phyloP scores from a whole-genome alignment of 2,797 vertebrate species.

The Myotis planiceps region DNA sequence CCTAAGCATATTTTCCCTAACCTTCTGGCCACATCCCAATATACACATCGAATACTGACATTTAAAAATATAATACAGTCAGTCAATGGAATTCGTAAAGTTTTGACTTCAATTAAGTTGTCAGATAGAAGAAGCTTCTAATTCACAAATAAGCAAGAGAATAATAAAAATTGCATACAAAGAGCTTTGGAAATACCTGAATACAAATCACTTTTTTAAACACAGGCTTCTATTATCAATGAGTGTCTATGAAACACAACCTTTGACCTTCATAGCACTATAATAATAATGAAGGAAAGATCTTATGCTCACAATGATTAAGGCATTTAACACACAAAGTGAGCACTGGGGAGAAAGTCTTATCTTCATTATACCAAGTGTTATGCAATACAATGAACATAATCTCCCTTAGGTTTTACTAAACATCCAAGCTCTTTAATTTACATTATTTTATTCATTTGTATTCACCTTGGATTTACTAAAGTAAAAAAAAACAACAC shows the following conservation, averaged over 20 bases:
- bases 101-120: slow-evolving; percentile 65
- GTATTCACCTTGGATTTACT: slow-evolving; percentile 59
- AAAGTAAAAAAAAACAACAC: not conserved
- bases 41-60: not conserved
- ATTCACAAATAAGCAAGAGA: slow-evolving; percentile 45
- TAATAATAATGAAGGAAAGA: slow-evolving; percentile 51
- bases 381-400: slow-evolving; percentile 41
- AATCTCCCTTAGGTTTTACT: slow-evolving; percentile 64
- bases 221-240: slow-evolving; percentile 52
- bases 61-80: not conserved
- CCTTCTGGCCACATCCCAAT: not conserved
- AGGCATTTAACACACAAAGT: slow-evolving; percentile 57
- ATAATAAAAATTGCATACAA: not conserved
- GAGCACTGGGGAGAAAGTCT: slow-evolving; percentile 48
- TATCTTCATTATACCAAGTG: slow-evolving; percentile 53
- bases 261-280: slow-evolving; percentile 55
- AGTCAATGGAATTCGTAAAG: slow-evolving; percentile 23
- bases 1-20: not conserved
- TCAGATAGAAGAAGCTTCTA: slow-evolving; percentile 32
- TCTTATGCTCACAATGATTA: slow-evolving; percentile 42
- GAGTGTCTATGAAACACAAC: slow-evolving; percentile 59
- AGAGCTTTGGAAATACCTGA: slow-evolving; percentile 45
- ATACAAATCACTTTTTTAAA: slow-evolving; percentile 62
- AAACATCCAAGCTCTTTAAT: slow-evolving; percentile 61
- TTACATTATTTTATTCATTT: slow-evolving; percentile 71